Evolutionary conservation across 2,113 vertebrate species (phyloP), one percentile per base, ranked within the genome.

Genomic region (Nothobranchius furzeri): DNA sequence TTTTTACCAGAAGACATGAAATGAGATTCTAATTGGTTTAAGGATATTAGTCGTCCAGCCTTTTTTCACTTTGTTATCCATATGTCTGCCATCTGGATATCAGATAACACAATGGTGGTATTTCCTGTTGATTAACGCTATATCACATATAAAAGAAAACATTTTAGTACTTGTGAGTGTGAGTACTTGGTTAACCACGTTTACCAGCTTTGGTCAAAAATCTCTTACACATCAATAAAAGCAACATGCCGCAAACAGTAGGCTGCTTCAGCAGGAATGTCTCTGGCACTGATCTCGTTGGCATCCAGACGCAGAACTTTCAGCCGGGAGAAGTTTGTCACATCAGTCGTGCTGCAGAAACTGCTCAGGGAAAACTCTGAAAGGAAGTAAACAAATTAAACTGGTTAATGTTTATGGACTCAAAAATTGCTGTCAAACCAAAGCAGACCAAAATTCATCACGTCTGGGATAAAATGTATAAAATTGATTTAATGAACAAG

Each of bases 271-370:
- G 91, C 84, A 0, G 96, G 95, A 78, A 99, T 89, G 62, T 92
- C 94, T 63, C 77, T 87, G 35, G 92, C 90, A 1, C 86, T 94
- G 47, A 99, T 89, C 17, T 88, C 87, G 63, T 98, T 99, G 66
- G 94, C 96, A 72, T 98, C 97, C 90, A 98, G 81, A 3, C 96
- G 95, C 76, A 98, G 85, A 64, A 98, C 94, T 71, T 87, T 95
- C 73, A 99, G 90, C 75, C 78, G 95, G 72, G 97, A 99, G 73
- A 94, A 98, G 79, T 92, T 94, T 5, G 66, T 54, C 14, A 93
- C 92, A 60, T 96, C 93, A 48, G 94, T 86, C 9, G 93, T 87
- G 13, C 91, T 91, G 74, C 97, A 99, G 91, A 99, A 99, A 86
- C 97, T 98, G 85, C 87, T 90, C 78, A 98, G 3, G 0, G 95